phyloP scores from a whole-genome alignment of 2,888 invertebrate genomes.

The Cerastis leucographa region DNA sequence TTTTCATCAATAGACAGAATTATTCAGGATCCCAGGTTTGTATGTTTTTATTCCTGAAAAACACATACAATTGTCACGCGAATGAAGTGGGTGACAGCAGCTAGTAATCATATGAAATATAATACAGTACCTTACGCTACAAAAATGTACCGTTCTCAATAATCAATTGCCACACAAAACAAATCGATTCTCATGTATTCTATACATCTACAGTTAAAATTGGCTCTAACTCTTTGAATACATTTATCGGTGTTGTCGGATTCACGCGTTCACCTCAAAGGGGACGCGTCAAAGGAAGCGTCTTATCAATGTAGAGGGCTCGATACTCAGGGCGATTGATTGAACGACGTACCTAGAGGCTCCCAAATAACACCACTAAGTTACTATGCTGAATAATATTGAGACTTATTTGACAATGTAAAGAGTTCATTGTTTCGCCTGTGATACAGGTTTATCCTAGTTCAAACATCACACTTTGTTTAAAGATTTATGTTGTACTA shows the following conservation, averaged over 20 bases:
- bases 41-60: too few species aligned
- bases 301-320: slow-evolving; percentile 66
- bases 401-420: background rate
- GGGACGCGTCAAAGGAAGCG: slow-evolving; percentile 62
- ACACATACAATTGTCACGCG: too few species aligned
- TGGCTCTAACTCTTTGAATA: slow-evolving; percentile 44
- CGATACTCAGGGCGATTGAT: slow-evolving; percentile 59
- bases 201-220: slow-evolving; percentile 21
- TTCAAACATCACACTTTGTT: too few species aligned
- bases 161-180: background rate
- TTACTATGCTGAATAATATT: background rate
- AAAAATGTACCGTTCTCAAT: background rate
- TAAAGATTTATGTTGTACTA: too few species aligned
- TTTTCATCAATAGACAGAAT: too few species aligned
- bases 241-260: slow-evolving; percentile 53
- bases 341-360: slow-evolving; percentile 51
- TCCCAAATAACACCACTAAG: slow-evolving; percentile 2
- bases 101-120: too few species aligned
- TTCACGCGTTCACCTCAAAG: slow-evolving; percentile 55
- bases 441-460: too few species aligned
- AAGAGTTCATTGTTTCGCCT: too few species aligned
- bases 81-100: too few species aligned
- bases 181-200: background rate
- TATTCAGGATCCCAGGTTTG: too few species aligned
- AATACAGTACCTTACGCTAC: background rate